phyloP scores from a whole-genome alignment of 1,140 invertebrate genomes.

The Bombus soroeensis region DNA sequence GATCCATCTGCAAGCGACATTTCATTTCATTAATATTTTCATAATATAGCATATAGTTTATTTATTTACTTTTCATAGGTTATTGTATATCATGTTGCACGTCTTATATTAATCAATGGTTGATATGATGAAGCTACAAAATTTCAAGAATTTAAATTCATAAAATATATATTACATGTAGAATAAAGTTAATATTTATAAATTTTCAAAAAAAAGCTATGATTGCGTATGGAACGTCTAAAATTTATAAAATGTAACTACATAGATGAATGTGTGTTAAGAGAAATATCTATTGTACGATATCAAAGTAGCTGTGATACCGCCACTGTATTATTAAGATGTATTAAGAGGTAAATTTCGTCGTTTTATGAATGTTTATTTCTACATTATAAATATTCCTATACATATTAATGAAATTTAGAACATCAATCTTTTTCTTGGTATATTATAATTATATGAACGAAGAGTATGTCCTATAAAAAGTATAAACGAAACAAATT shows the following conservation, averaged over 20 bases:
- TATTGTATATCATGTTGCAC: constrained; percentile 23
- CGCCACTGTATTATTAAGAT: constrained; percentile 55
- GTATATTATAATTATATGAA: not conserved
- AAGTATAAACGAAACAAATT: not conserved
- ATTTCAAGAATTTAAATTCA: constrained; percentile 5
- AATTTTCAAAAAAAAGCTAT: constrained; percentile 30
- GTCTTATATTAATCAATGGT: not conserved
- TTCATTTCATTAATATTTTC: constrained; percentile 46
- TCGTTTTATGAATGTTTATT: not conserved
- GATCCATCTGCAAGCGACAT: constrained; percentile 34
- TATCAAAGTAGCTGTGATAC: constrained; percentile 69
- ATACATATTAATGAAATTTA: not conserved
- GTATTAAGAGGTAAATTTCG: constrained; percentile 23
- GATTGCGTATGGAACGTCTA: constrained; percentile 11
- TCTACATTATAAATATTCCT: constrained; percentile 1
- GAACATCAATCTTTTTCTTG: not conserved
- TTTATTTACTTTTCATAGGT: constrained; percentile 62
- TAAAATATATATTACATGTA: not conserved
- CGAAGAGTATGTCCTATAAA: not conserved
- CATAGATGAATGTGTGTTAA: constrained; percentile 27
- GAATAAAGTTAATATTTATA: constrained; percentile 25
- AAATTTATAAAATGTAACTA: constrained; percentile 42
- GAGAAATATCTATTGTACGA: constrained; percentile 58
- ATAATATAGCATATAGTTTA: constrained; percentile 53
- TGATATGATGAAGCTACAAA: constrained; percentile 17